A percentile compares a stretch with the other conserved stretches of the same genome.
Evolutionary conservation across 2,888 invertebrate species (phyloP).

Genomic region (Callyntrura guangdongensis): DNA sequence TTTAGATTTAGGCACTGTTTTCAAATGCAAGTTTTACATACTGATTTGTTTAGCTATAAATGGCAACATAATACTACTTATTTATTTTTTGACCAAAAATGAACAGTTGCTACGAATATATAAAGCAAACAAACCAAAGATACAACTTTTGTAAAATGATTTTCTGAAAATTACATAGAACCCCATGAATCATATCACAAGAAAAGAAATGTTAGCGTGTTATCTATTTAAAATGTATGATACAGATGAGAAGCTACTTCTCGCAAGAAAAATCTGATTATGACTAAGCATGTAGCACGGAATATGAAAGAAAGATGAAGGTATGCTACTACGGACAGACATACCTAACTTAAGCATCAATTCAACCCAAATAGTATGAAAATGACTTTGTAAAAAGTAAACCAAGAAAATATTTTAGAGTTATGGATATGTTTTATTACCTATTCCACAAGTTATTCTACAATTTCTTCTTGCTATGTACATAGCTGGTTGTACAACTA

Average conservation of each 20-base stretch:
- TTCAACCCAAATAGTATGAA: conserved; percentile 13
- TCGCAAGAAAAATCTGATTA: conserved; percentile 3
- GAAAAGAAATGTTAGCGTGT: too few species aligned
- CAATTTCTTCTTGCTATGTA: neutral
- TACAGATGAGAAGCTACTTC: neutral
- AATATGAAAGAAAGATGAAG: neutral
- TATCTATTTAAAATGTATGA: too few species aligned
- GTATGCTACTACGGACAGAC: neutral
- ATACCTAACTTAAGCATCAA: neutral
- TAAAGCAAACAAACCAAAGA: too few species aligned
- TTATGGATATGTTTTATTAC: neutral
- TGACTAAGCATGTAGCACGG: conserved; percentile 49
- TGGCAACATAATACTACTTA: too few species aligned
- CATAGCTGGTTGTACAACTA: neutral
- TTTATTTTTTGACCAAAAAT: too few species aligned
- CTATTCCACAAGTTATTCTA: conserved; percentile 8
- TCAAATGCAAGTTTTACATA: too few species aligned
- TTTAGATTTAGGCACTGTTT: too few species aligned
- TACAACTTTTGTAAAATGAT: neutral
- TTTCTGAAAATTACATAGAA: conserved; percentile 1
- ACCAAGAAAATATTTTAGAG: conserved; percentile 5
- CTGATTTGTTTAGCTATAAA: too few species aligned
- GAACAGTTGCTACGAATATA: too few species aligned
- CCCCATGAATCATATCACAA: neutral
- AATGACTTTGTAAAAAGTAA: conserved; percentile 31